Evolutionary conservation across 2,888 invertebrate species (phyloP).

Genomic region (Phorcus lineatus): DNA sequence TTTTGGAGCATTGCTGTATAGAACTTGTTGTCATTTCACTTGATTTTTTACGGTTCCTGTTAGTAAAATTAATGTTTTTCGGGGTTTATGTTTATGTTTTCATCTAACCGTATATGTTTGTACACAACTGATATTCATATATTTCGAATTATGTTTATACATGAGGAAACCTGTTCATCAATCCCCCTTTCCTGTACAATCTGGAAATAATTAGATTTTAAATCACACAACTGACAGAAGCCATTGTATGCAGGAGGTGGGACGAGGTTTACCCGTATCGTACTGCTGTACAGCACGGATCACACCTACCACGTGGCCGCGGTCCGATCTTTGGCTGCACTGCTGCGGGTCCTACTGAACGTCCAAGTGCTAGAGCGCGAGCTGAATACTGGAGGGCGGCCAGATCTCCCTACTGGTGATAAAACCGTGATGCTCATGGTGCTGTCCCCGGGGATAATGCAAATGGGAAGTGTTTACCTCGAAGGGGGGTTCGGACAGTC

Average conservation of each 20-base stretch:
- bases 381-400: not conserved
- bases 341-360: not conserved
- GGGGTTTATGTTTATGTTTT: too few species aligned
- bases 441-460: not conserved
- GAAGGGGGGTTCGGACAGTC: not conserved
- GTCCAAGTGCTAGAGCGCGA: not conserved
- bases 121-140: too few species aligned
- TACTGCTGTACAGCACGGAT: not conserved
- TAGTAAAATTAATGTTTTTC: too few species aligned
- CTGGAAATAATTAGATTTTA: too few species aligned
- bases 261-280: not conserved
- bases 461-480: not conserved
- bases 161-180: too few species aligned
- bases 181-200: too few species aligned
- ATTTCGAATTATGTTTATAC: too few species aligned
- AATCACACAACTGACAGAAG: too few species aligned
- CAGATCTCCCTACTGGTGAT: not conserved
- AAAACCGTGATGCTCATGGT: not conserved
- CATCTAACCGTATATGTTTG: too few species aligned
- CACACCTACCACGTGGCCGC: not conserved
- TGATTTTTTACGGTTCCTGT: too few species aligned
- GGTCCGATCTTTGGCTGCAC: not conserved
- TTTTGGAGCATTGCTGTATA: too few species aligned
- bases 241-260: not conserved
- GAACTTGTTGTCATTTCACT: too few species aligned